A percentile compares a stretch with the other conserved stretches of the same genome.
Evolutionary conservation across 2,888 invertebrate genomes (phyloP).

Genomic region (Aleiodes testaceus): DNA sequence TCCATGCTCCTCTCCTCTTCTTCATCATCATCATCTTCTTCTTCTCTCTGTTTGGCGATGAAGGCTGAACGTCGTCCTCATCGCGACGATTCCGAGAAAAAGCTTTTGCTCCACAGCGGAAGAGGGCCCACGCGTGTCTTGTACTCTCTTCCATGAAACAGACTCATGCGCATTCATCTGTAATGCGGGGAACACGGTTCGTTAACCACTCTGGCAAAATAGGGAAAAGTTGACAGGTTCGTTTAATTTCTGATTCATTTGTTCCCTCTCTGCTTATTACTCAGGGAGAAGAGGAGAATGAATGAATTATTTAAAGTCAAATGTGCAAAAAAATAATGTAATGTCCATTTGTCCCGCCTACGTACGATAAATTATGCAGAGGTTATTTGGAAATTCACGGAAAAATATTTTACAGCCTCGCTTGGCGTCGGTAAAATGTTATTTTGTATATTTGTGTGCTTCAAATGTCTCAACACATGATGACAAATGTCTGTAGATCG

Average conservation of each 20-base stretch:
- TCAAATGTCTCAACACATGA: slow-evolving; percentile 10
- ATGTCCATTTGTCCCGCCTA: not conserved
- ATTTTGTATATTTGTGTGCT: not conserved
- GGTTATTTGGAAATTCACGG: not conserved
- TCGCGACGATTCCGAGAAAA: slow-evolving; percentile 31
- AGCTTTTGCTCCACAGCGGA: slow-evolving; percentile 16
- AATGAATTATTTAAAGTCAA: not conserved
- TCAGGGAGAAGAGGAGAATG: not conserved
- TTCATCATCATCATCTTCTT: slow-evolving; percentile 20
- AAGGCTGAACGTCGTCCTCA: slow-evolving; percentile 6
- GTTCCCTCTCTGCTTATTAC: not conserved
- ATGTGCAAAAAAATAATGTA: not conserved
- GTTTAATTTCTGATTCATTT: slow-evolving; percentile 9
- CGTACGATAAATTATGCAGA: not conserved
- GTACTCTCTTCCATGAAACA: slow-evolving; percentile 13
- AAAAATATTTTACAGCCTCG: slow-evolving; percentile 3
- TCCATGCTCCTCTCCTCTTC: not conserved
- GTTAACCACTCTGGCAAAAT: slow-evolving; percentile 1
- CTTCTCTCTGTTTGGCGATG: not conserved
- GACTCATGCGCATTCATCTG: slow-evolving; percentile 12
- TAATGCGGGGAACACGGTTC: not conserved
- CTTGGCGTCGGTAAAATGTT: not conserved
- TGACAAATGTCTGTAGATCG: slow-evolving; percentile 5
- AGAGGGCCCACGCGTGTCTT: slow-evolving; percentile 18
- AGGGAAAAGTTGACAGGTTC: not conserved